Evolutionary conservation across 2,888 invertebrate species (phyloP), one percentile per base, ranked within the genome.

Genomic region (Dryadula phaetusa): DNA sequence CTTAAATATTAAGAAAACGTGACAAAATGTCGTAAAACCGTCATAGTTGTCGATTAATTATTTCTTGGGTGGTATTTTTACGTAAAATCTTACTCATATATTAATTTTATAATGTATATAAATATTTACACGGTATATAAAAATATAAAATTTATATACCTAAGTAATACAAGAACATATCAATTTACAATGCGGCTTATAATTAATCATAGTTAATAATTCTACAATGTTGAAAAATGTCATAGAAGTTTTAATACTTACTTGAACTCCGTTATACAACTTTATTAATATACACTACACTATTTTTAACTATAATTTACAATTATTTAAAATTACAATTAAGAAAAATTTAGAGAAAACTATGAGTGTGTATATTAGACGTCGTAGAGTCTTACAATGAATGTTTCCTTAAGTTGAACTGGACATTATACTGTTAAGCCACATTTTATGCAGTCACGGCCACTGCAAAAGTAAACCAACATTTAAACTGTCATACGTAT

Each of bases 401-500:
- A 32, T 5, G 16, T 32, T 52, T 52, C 52, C 52, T 52, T 32
- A 52, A 28, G 32, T n/a, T 16, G 52, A 32, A 16, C 28, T 10
- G 52, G 16, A 52, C 28, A 32, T 52, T 52, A 52, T 52, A 32
- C 16, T 10, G 10, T 52, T 52, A 18, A 52, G 32, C 32, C 16
- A 52, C 16, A 18, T 32, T 32, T 52, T 28, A 28, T 16, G 28
- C 32, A 28, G 52, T 52, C 28, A 52, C 16, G 28, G 52, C 32
- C 28, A 10, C 32, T 52, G 12, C 28, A 32, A 32, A 12, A 52
- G 52, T 52, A 52, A 52, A 16, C 28, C 8, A 52, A 28, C 4
- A 32, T 52, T 52, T 52, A 52, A 52, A 10, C 28, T 52, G 28
- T 52, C 28, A 28, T 52, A 32, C n/a, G 22, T 49, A 49, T 37